Evolutionary conservation across 2,797 vertebrate genomes (phyloP), one percentile per base, ranked within the genome.

Genomic region (Sparus aurata): DNA sequence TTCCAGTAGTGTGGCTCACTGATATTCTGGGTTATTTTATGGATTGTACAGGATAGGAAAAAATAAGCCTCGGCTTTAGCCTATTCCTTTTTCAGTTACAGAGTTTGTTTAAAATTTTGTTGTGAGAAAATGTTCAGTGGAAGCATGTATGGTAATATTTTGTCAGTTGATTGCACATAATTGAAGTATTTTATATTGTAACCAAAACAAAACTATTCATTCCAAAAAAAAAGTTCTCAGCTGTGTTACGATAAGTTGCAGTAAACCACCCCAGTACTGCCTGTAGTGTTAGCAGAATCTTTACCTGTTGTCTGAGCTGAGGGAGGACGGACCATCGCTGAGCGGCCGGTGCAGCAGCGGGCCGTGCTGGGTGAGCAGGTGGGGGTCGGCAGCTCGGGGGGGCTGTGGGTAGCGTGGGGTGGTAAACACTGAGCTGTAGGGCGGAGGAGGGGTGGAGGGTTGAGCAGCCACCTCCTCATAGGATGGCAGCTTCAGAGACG

Each of bases 401-500:
- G 94, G 93, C 73, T 95, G 94, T 0, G 93, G 93, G 79, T 94
- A 95, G 2, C 93, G 90, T 0, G 93, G 93, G 43, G 92, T 82
- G 38, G 93, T 93, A 50, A 95, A 95, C 46, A 96, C 92, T 0
- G 96, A 90, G 79, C 97, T 97, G 91, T 98, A 98, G 0, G 98
- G 97, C 0, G 98, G 97, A 0, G 97, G 98, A 0, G 97, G 98
- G 0, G 97, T 98, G 79, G 95, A 93, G 2, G 97, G 97, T 47
- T 95, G 96, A 43, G 96, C 96, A 1, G 96, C 96, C 69, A 98
- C 97, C 85, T 98, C 97, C 90, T 98, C 98, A 0, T 99, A 99
- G 78, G 97, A 97, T 0, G 98, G 98, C 59, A 98, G 94, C 93
- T 98, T 98, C 84, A 98, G 96, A 22, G 97, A 95, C 7, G 97